phyloP scores from a whole-genome alignment of 2,113 vertebrate genomes.

The Regulus satrapa region DNA sequence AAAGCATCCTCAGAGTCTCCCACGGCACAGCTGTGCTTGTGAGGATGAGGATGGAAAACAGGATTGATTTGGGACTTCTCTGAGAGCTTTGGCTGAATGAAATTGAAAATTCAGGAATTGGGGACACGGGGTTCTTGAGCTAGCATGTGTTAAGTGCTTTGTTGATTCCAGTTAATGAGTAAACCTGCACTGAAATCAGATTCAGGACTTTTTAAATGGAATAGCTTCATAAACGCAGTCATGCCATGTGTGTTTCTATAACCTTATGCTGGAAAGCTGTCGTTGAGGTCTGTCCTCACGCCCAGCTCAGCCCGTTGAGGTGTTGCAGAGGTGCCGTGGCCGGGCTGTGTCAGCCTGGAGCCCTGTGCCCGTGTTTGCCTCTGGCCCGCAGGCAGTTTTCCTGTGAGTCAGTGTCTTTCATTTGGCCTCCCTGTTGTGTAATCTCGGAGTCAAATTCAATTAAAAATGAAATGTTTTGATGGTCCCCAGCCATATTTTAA shows the following conservation, averaged over 20 bases:
- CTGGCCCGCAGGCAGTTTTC: not conserved
- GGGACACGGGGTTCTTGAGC: not conserved
- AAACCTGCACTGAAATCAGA: not conserved
- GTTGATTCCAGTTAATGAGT: not conserved
- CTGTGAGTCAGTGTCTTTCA: not conserved
- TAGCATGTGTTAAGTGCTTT: not conserved
- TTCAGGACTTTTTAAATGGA: not conserved
- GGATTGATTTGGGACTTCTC: not conserved
- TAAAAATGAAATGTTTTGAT: not conserved
- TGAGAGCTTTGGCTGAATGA: not conserved
- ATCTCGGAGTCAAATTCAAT: not conserved
- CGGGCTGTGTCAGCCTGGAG: not conserved
- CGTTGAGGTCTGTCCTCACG: not conserved
- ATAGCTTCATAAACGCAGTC: not conserved
- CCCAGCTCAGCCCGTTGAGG: not conserved
- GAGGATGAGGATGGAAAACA: not conserved
- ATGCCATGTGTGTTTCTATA: not conserved
- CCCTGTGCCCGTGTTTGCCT: fast-evolving
- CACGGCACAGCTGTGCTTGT: not conserved
- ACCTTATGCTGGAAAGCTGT: not conserved
- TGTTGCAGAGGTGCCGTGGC: not conserved
- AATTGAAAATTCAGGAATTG: not conserved
- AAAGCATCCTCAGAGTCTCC: not conserved
- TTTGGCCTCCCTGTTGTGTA: not conserved
- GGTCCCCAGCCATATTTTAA: not conserved